Evolutionary conservation across 92 coral and sea anemone genomes (phyloP), one percentile per base, ranked within the genome.

Genomic region (Epizoanthus stellaris): DNA sequence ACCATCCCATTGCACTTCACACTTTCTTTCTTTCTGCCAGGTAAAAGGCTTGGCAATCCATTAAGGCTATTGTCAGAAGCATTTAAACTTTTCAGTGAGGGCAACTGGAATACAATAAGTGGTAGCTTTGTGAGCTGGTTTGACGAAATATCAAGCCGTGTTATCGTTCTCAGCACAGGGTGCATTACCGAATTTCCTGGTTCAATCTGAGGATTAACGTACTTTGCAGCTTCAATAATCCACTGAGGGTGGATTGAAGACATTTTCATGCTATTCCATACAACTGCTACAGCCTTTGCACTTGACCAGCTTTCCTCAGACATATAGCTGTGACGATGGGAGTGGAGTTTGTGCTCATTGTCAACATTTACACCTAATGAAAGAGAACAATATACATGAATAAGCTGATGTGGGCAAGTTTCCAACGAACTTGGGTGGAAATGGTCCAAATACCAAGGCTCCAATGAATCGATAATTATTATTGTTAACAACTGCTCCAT

Each of bases 191-290:
- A 71, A 11, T 85, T 80, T 3, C 68, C 88, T 10, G 87, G 87
- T 30, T 86, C 89, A 21, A 89, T 92, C 14, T 90, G 91, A 12
- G 97, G 95, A 81, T 95, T 95, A 23, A 94, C 89, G 20, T 80
- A 58, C 59, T 86, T 93, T 19, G 99, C 98, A 2, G 97, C 99
- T 15, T 83, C 72, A 13, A 88, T 85, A 4, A 97, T 88, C 99
- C 99, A 97, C 70, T 90, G 94, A 5, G 91, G 89, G 5, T 93
- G 97, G 7, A 97, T 65, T 47, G 75, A 91, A 64, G 85, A 45
- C 0, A 97, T 80, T 69, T 91, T 90, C 93, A 91, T 88, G 68
- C 85, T 85, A 65, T 95, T 95, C 99, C 99, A 97, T 0, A 97
- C 87, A 87, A 97, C 72, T 36, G 97, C 91, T 17, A 97, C 91